Base-by-base conservation (phyloP, 2,113 vertebrate species). In the Bufo bufo region DNA sequence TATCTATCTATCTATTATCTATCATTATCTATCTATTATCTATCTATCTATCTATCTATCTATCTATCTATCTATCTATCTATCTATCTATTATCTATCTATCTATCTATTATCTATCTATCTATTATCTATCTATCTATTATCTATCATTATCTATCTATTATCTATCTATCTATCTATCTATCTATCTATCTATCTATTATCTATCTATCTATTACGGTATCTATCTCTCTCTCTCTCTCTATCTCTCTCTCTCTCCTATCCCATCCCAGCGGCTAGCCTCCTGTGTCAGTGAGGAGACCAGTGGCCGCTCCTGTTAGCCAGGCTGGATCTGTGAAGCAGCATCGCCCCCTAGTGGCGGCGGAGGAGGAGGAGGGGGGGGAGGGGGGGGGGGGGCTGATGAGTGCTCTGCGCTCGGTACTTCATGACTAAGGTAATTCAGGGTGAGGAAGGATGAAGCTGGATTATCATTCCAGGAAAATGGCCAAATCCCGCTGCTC, bases 381-480 rank as follows among this genome's bases (percentile, higher is more conserved):
- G 54, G 8, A 14, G 4, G 12, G 17, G 1, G 14, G 33, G n/a
- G n/a, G 14, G 86, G 49, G 79, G n/a, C n/a, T n/a, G n/a, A n/a
- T 33, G 79, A 75, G n/a, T 9, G 66, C 86, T 49, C 61, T n/a
- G 23, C 59, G n/a, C 14, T 58, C 61, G 85, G 65, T 56, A 74
- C 86, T 75, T 23, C 10, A 10, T 82, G 78, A 74, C 19, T 59
- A 17, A 75, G 87, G 87, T 83, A 65, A 88, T 83, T 88, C 20
- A 77, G 87, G 87, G 87, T 88, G 63, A 88, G 72, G 69, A 74
- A 77, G 71, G 59, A 75, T 65, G 56, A 58, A 80, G 50, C n/a
- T 10, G 87, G 80, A 88, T 77, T 88, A 77, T 75, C 80, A 83
- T 88, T 88, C 87, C 87, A 77, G 66, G 58, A 83, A 80, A 43